These are phyloP conservation scores for Laterallus jamaicensis DNA, from an alignment of 2,113 vertebrate genomes.

Conservation along the genomic window DNA sequence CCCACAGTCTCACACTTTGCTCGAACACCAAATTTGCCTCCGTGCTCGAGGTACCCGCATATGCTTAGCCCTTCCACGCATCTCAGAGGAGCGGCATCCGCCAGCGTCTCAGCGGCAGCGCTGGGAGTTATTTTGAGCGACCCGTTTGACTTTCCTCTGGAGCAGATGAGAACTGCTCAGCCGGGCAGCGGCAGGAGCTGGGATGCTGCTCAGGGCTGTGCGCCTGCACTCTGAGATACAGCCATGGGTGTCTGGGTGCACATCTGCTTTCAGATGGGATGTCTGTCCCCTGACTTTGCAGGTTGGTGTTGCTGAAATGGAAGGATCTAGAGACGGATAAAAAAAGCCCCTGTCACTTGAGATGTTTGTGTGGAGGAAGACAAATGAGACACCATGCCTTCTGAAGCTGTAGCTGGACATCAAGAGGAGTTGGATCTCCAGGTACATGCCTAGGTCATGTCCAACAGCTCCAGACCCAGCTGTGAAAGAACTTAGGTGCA, in stretches of 20 bases:
- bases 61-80: background rate
- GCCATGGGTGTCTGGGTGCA: accelerated
- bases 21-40: background rate
- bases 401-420: background rate
- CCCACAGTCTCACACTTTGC: constrained; percentile 60
- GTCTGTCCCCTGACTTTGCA: background rate
- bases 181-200: background rate
- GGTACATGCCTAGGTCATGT: too few relatives aligned
- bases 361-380: background rate
- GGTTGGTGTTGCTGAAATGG: background rate
- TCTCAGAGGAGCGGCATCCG: background rate
- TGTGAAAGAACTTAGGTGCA: background rate
- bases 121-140: background rate
- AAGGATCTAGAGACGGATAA: background rate
- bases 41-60: background rate
- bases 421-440: background rate
- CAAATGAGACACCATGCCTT: accelerated
- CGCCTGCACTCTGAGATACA: accelerated
- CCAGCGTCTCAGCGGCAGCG: accelerated
- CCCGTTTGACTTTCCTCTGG: background rate
- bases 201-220: background rate
- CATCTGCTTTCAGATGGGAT: background rate
- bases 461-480: background rate
- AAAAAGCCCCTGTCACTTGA: accelerated
- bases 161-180: background rate